Evolutionary conservation across 2,888 invertebrate species (phyloP), one percentile per base, ranked within the genome.

Genomic region (Antheraea yamamai): DNA sequence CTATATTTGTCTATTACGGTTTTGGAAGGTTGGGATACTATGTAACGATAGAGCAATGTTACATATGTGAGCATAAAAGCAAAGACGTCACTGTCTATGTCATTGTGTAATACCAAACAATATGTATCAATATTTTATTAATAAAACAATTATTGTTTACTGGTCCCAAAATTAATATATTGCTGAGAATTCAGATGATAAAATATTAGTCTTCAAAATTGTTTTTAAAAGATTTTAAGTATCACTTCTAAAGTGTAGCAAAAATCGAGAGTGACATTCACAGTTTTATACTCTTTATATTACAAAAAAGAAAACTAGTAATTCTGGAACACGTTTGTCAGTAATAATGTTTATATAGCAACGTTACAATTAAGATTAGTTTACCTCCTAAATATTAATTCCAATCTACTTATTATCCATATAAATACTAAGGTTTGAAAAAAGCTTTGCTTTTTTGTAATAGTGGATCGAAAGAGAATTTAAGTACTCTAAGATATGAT

Each of bases 361-460:
- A 66, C 30, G 26, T 66, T 66, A 30, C 30, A 23, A 61, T 61
- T 61, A 61, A 61, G 23, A 66, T 66, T 66, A 66, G 64, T 66
- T 66, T 30, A 61, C 61, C 61, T 61, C 61, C 61, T 61, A 61
- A n/a, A 61, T 61, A 66, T 30, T 66, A 66, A 66, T 30, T 30
- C n/a, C 61, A 23, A 23, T 61, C n/a, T 10, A 61, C 20, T 66
- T 66, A 66, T 66, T 66, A 66, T 66, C 64, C 64, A 66, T 64
- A 39, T 47, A 51, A 70, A 88, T 89, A 90, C 85, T 88, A 87
- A 88, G 82, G 82, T 83, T 82, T 85, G 84, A 82, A 61, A 84
- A 88, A 86, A 87, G 87, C 87, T 83, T 85, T 83, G 86, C 84
- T 85, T 84, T 80, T 80, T 66, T 73, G 73, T 76, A 76, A 68